These are phyloP conservation scores for Volucella zonaria DNA, from an alignment of 2,888 invertebrate species.

Conservation along the genomic window DNA sequence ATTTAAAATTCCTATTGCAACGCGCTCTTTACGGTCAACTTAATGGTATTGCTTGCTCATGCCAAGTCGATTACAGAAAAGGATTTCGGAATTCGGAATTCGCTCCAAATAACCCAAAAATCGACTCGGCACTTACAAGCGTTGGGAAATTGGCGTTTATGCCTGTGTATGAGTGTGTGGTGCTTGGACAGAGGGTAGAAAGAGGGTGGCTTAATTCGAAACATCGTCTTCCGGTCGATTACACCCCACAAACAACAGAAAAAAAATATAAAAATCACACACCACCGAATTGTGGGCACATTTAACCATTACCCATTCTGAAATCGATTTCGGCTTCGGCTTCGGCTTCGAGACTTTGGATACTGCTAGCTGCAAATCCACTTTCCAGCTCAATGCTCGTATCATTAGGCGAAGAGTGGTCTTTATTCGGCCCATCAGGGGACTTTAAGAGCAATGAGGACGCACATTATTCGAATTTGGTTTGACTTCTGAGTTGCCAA, in stretches of 20 bases:
- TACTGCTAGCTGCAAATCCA: conserved; percentile 33
- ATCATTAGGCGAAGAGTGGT: conserved; percentile 41
- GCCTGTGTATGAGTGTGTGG: neutral
- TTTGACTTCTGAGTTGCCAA: no score
- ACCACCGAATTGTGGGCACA: conserved; percentile 9
- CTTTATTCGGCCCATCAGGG: conserved; percentile 19
- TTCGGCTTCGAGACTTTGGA: no score
- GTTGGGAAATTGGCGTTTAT: conserved; percentile 6
- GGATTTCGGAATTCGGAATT: conserved; percentile 32
- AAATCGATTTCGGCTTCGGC: no score
- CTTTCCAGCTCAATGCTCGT: conserved; percentile 44
- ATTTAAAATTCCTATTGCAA: conserved; percentile 16
- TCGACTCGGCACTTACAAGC: conserved; percentile 30
- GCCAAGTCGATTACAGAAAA: conserved; percentile 35
- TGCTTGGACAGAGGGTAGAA: no score
- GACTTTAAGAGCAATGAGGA: conserved; percentile 7
- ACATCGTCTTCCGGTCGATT: conserved; percentile 55
- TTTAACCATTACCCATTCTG: neutral
- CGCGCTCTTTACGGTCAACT: conserved; percentile 3
- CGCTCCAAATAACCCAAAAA: conserved; percentile 16
- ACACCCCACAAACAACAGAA: conserved; percentile 15
- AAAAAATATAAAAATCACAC: neutral
- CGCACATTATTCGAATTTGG: conserved; percentile 1
- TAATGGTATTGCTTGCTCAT: conserved; percentile 35
- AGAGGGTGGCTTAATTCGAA: conserved; percentile 18